Evolutionary conservation across 2,113 vertebrate species (phyloP).

Genomic region (Pipra filicauda): DNA sequence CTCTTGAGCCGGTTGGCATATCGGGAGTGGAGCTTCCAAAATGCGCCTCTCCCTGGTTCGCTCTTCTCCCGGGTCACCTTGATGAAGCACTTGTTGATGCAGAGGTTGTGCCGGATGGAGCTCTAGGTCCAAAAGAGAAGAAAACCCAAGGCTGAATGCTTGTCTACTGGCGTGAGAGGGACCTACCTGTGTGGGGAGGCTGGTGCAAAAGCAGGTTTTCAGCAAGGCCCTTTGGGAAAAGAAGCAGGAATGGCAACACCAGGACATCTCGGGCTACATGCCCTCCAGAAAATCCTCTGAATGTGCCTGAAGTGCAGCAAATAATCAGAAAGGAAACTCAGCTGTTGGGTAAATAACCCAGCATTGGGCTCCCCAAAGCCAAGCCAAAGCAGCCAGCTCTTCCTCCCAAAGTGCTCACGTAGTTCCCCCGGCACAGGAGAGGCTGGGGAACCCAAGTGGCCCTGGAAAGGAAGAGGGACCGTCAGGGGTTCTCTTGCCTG

Average conservation of each 20-base stretch:
- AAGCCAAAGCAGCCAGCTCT: neutral
- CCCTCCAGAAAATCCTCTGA: neutral
- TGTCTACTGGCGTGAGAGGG: neutral
- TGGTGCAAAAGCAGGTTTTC: neutral
- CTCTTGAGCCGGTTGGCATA: conserved; percentile 84
- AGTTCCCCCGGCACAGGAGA: neutral
- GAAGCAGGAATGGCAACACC: neutral
- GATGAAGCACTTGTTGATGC: conserved; percentile 95
- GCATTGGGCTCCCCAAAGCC: neutral
- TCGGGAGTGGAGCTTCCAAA: conserved; percentile 93
- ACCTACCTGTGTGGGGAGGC: neutral
- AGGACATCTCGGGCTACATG: neutral
- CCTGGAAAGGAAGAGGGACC: neutral
- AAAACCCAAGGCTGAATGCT: neutral
- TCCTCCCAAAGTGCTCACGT: fast-evolving
- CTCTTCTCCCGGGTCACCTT: conserved; percentile 93
- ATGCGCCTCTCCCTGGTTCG: conserved; percentile 90
- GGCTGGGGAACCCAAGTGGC: neutral
- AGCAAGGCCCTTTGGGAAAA: neutral
- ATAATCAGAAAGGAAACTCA: conserved; percentile 36
- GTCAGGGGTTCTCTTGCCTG: fast-evolving
- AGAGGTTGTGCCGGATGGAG: conserved; percentile 94
- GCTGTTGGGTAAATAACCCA: conserved; percentile 15
- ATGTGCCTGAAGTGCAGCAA: neutral
- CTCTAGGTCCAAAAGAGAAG: conserved; percentile 74